phyloP scores from a whole-genome alignment of 2,113 vertebrate genomes.

The Rhodinocichla rosea region DNA sequence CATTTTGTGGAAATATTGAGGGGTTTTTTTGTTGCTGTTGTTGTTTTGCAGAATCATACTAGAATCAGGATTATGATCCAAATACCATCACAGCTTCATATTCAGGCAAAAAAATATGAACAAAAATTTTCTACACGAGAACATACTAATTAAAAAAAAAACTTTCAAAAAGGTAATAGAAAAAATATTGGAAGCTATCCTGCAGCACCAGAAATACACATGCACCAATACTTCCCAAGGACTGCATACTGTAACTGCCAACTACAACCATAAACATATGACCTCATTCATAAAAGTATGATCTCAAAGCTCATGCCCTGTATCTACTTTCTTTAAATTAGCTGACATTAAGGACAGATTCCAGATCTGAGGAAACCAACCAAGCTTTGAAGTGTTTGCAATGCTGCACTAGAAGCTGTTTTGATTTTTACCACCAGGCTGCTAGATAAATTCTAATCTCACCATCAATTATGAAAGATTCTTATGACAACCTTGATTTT shows the following conservation, averaged over 20 bases:
- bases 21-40: not conserved
- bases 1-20: not conserved
- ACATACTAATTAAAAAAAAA: not conserved
- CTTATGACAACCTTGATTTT: slow-evolving; percentile 57
- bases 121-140: not conserved
- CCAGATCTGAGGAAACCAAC: not conserved
- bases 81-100: not conserved
- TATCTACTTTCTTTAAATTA: not conserved
- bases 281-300: not conserved
- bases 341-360: not conserved
- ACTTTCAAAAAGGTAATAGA: not conserved
- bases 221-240: not conserved
- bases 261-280: not conserved
- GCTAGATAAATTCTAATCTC: slow-evolving; percentile 9
- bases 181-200: not conserved
- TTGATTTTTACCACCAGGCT: not conserved
- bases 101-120: not conserved
- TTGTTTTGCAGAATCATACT: not conserved
- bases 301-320: not conserved
- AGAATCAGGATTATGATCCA: not conserved
- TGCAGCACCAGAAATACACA: not conserved
- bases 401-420: not conserved
- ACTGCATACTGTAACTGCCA: not conserved
- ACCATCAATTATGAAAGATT: not conserved
- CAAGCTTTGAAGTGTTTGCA: not conserved